Percentiles rank a stretch among this genome's conserved stretches.
Evolutionary conservation across 2,113 vertebrate species (phyloP).

Genomic region (Psittacus erithacus): DNA sequence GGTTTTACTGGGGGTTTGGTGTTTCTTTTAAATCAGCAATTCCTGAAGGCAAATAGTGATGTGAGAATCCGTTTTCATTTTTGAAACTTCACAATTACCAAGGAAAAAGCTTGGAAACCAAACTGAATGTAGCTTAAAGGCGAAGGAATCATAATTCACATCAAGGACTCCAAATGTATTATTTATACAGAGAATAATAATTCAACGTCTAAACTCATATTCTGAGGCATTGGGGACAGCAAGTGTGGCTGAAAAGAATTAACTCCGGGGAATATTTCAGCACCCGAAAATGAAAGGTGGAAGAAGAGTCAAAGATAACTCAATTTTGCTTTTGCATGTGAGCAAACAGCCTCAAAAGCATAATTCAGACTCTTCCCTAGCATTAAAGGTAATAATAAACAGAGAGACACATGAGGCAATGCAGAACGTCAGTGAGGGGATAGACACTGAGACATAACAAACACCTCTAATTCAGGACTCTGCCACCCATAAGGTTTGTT

Average conservation of each 20-base stretch:
- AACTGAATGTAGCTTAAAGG: background rate
- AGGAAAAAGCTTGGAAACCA: background rate
- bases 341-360: background rate
- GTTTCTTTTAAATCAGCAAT: background rate
- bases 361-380: background rate
- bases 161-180: background rate
- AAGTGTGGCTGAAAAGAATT: background rate
- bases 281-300: background rate
- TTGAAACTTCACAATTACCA: background rate
- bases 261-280: background rate
- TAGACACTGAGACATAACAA: background rate
- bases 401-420: background rate
- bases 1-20: background rate
- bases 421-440: background rate
- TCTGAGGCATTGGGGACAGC: background rate
- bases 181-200: background rate
- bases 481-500: background rate
- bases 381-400: background rate
- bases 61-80: background rate
- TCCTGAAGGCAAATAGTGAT: constrained; percentile 8
- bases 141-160: background rate
- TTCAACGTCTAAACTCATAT: background rate
- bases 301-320: background rate
- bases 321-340: background rate
- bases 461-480: background rate